Conservation (phyloP, 2,888 invertebrate genomes). For the Hyles lineata region DNA sequence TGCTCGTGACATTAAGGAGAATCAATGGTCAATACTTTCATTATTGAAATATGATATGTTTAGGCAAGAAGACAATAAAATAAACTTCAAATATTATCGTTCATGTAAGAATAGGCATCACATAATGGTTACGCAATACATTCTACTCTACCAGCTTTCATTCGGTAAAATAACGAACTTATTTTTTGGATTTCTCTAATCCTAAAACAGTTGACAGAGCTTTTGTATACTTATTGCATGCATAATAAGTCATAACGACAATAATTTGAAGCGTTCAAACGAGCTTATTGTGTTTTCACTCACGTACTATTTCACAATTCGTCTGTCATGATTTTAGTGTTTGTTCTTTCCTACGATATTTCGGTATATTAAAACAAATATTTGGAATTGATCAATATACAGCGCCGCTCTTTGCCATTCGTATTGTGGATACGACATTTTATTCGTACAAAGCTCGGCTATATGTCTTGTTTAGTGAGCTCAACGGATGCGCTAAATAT, state of each 20-base stretch:
- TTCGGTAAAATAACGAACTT: not conserved
- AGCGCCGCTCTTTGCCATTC: not conserved
- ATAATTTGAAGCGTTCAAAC: constrained; percentile 59
- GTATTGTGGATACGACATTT: constrained; percentile 4
- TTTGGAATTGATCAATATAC: constrained; percentile 24
- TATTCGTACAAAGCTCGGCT: not conserved
- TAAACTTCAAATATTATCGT: not conserved
- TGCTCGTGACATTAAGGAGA: not conserved
- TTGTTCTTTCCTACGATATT: constrained; percentile 40
- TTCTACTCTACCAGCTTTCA: not conserved
- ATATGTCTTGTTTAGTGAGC: constrained; percentile 1
- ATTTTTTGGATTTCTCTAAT: constrained; percentile 19
- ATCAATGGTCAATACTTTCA: not conserved
- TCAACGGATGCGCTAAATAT: constrained; percentile 1
- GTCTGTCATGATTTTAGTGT: constrained; percentile 48
- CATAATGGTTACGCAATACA: not conserved
- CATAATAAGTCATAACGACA: constrained; percentile 49
- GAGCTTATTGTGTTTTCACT: constrained; percentile 68
- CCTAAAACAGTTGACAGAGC: constrained; percentile 41
- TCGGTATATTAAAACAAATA: constrained; percentile 32
- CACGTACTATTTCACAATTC: constrained; percentile 63
- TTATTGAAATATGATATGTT: not conserved
- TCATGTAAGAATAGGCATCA: not conserved
- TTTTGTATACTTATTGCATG: constrained; percentile 38
- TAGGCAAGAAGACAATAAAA: not conserved